These are phyloP conservation scores for Centropus bengalensis DNA, from an alignment of 2,113 vertebrate genomes.

Conservation along the genomic window DNA sequence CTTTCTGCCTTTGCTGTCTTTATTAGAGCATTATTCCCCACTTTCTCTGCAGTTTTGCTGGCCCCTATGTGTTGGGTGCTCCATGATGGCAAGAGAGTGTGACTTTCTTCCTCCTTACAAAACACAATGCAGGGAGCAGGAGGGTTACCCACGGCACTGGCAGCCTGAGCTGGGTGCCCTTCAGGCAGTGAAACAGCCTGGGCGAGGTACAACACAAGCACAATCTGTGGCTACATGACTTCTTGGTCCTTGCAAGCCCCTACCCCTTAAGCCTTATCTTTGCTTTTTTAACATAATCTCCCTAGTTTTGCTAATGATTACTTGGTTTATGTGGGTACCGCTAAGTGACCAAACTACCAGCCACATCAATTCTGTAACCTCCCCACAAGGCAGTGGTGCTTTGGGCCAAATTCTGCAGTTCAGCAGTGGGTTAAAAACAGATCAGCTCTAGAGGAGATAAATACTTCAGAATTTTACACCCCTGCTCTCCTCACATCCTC, in stretches of 20 bases:
- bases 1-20: not conserved
- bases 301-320: not conserved
- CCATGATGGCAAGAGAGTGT: not conserved
- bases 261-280: fast-evolving
- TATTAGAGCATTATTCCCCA: not conserved
- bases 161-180: not conserved
- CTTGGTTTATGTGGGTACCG: not conserved
- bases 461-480: not conserved
- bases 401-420: not conserved
- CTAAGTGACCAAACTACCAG: not conserved
- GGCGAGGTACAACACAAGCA: fast-evolving
- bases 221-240: fast-evolving
- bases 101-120: not conserved
- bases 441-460: not conserved
- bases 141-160: not conserved
- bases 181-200: not conserved
- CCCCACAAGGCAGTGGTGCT: not conserved
- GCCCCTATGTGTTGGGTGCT: fast-evolving
- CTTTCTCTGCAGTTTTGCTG: not conserved
- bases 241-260: not conserved
- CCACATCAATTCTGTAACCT: fast-evolving
- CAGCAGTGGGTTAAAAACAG: not conserved
- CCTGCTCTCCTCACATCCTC: not conserved
- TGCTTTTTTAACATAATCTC: not conserved
- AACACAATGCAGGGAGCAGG: fast-evolving